Base-by-base conservation (phyloP, 2,113 vertebrate genomes). In the Gavia stellata region DNA sequence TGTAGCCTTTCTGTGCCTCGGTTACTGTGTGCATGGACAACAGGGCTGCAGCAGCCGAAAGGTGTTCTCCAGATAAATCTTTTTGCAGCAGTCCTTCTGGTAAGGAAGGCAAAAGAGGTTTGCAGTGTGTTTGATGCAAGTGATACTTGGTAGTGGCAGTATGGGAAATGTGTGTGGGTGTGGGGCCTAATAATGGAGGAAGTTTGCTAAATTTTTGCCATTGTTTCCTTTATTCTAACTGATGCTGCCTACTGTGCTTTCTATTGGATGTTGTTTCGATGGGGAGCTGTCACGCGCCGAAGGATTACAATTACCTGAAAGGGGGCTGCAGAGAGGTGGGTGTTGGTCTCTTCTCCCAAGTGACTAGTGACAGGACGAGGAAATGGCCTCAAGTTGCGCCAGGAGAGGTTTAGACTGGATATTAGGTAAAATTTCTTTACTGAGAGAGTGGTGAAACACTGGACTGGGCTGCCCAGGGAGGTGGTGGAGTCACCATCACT, bases 1-100 rank as follows among this genome's bases (percentile, higher is more conserved):
- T 0, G 6, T 15, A 45, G 58, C 45, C 55, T 16, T 73, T 82
- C 52, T 11, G 1, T 25, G 15, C 42, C 63, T 47, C 56, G 3
- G 9, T 33, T 40, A 12, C 24, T 16, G 8, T 3, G 9, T 50
- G 45, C 20, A 7, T 3, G 0, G 20, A 72, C 36, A 80, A 65
- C 0, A 0, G 10, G 34, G 62, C 71, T 88, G 56, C 58, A 61
- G 70, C 31, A 55, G 75, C 58, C 0, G 0, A n/a, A 62, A 42
- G 29, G 50, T 38, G 33, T 45, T 65, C 38, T 86, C 33, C 17
- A 16, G n/a, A 4, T 55, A 26, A 9, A 24, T 40, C 18, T 72
- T 44, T 53, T 17, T 44, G 50, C 61, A 62, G 24, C 62, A 65
- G n/a, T 15, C 17, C 29, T 52, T 16, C 55, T 28, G 38, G 12